phyloP scores from a whole-genome alignment of 2,113 vertebrate species.

The Numenius arquata region DNA sequence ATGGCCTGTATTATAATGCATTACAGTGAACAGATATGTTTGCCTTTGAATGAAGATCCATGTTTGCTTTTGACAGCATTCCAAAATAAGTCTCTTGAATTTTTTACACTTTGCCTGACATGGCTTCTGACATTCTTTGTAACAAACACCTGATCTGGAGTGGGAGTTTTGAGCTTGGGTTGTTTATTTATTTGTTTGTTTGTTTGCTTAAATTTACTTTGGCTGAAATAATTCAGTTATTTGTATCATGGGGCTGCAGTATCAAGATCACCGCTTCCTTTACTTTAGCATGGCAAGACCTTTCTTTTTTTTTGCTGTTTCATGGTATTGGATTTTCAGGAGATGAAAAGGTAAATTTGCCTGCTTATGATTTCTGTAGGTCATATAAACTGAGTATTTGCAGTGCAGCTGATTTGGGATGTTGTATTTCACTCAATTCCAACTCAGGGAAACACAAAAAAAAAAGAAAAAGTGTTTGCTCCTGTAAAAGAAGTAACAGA shows the following conservation, averaged over 20 bases:
- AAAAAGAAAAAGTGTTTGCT: not conserved
- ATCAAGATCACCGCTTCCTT: not conserved
- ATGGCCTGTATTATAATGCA: not conserved
- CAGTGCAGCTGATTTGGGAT: not conserved
- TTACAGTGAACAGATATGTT: not conserved
- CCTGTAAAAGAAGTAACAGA: not conserved
- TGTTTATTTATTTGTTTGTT: not conserved
- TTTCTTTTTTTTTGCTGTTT: not conserved
- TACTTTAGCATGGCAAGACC: not conserved
- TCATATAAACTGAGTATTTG: not conserved
- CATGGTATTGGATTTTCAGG: not conserved
- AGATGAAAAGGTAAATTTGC: not conserved
- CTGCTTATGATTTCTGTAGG: not conserved
- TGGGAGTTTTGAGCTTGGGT: not conserved
- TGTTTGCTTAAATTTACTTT: not conserved
- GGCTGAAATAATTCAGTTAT: not conserved
- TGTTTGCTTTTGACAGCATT: not conserved
- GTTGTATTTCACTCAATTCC: not conserved
- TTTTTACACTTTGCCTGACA: not conserved
- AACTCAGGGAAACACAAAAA: not conserved
- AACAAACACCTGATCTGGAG: not conserved
- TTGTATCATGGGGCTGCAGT: not conserved
- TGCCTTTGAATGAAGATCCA: not conserved
- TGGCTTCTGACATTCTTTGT: not conserved
- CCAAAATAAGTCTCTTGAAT: constrained; percentile 11